A percentile compares a stretch with the other conserved stretches of the same genome.
Evolutionary conservation across 2,888 invertebrate species (phyloP).

Genomic region (Brenthis ino): DNA sequence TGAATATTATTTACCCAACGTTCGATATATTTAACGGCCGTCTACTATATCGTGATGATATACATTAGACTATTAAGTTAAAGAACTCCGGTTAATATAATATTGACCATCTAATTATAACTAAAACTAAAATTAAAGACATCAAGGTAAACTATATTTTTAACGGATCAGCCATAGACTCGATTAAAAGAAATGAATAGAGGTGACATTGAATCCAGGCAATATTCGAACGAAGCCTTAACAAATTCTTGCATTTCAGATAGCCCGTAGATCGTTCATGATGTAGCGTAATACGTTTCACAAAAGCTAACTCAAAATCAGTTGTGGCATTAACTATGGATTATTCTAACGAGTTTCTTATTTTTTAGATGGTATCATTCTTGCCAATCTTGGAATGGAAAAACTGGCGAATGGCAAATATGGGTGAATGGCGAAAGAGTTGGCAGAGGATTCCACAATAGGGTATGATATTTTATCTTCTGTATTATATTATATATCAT

Average conservation of each 20-base stretch:
- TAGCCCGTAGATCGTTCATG: background rate
- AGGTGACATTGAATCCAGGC: background rate
- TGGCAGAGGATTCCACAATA: constrained; percentile 92
- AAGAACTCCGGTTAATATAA: too few relatives aligned
- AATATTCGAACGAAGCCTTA: background rate
- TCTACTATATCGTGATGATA: too few relatives aligned
- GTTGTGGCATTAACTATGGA: background rate
- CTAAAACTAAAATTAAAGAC: too few relatives aligned
- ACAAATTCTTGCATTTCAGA: background rate
- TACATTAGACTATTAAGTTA: too few relatives aligned
- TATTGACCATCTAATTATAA: too few relatives aligned
- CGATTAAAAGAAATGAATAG: background rate
- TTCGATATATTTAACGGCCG: too few relatives aligned
- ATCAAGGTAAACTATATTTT: background rate
- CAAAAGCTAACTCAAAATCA: background rate
- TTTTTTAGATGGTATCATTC: constrained; percentile 90
- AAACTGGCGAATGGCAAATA: constrained; percentile 94
- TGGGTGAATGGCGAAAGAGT: constrained; percentile 94
- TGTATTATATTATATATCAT: too few relatives aligned
- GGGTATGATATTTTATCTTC: constrained; percentile 80
- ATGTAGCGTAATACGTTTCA: background rate
- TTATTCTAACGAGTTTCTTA: background rate
- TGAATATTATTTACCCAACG: too few relatives aligned
- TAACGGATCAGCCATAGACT: too few relatives aligned
- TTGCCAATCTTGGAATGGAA: constrained; percentile 94